Evolutionary conservation across 2,797 vertebrate species (phyloP).

Genomic region (Cossypha polioptera): DNA sequence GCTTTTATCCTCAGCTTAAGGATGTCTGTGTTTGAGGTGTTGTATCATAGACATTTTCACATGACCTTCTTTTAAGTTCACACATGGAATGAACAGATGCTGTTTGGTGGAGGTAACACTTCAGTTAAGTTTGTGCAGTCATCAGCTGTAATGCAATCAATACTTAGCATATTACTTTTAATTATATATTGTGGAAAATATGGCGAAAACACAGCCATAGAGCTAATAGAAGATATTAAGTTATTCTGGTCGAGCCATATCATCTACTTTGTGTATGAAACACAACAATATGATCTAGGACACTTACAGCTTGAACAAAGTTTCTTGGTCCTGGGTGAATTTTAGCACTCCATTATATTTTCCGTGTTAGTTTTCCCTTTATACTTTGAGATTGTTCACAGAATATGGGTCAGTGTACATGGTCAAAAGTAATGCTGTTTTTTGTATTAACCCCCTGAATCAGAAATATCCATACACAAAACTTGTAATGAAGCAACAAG

Average conservation of each 20-base stretch:
- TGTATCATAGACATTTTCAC: not conserved
- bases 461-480: not conserved
- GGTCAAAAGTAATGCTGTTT: not conserved
- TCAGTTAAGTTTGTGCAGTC: not conserved
- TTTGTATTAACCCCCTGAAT: not conserved
- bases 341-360: not conserved
- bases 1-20: not conserved
- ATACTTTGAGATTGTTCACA: conserved; percentile 2
- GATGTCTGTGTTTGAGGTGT: not conserved
- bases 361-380: not conserved
- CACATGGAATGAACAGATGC: not conserved
- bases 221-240: not conserved
- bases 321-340: not conserved
- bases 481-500: not conserved
- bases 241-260: not conserved
- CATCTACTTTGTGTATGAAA: not conserved
- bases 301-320: not conserved
- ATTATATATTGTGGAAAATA: not conserved
- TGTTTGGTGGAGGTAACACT: not conserved
- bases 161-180: not conserved
- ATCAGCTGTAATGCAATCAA: not conserved
- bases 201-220: not conserved
- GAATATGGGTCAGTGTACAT: not conserved
- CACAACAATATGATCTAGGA: not conserved
- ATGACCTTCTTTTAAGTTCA: not conserved